Conservation (phyloP, 2,797 vertebrate genomes). For the Halcyon leucocephala region DNA sequence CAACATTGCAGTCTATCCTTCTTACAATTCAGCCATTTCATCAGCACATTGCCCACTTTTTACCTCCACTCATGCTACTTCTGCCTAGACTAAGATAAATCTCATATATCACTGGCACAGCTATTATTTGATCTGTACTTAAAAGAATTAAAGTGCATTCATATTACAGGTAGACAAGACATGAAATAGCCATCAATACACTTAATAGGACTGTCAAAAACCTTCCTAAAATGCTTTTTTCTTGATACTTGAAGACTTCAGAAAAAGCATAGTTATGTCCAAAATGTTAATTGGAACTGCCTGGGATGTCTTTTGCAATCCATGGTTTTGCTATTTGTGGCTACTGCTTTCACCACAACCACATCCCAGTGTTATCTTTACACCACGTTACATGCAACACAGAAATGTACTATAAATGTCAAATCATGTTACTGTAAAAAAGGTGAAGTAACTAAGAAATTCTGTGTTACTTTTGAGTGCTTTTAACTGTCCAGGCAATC, state of each 20-base stretch:
- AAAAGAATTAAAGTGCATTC: neutral
- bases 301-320: neutral
- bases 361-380: neutral
- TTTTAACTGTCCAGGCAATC: neutral
- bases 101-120: neutral
- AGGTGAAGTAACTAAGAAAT: neutral
- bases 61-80: neutral
- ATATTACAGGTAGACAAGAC: neutral
- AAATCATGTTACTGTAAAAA: neutral
- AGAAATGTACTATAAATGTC: neutral
- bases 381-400: neutral
- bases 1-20: neutral
- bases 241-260: neutral
- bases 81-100: neutral
- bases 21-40: neutral
- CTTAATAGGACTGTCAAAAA: neutral
- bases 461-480: rapidly evolving
- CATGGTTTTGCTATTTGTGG: neutral
- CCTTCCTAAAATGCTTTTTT: neutral
- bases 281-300: neutral
- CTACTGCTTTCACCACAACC: neutral
- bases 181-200: neutral
- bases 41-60: neutral
- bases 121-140: neutral
- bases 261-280: neutral